Evolutionary conservation across 1,140 invertebrate genomes (phyloP).

Genomic region (Oscheius sp.): DNA sequence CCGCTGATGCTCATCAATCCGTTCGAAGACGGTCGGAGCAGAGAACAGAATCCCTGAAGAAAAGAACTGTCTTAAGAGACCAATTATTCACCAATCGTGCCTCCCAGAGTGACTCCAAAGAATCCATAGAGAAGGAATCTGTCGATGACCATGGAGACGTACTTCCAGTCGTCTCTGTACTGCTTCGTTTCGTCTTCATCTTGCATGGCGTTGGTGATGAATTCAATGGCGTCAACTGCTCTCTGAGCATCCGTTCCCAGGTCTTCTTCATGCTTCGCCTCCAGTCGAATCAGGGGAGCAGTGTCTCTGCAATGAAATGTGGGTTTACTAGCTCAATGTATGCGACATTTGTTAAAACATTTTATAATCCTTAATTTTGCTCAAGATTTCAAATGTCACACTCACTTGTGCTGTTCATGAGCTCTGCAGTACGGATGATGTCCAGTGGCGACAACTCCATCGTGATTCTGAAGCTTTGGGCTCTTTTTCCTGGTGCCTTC

Average conservation of each 20-base stretch:
- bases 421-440: slow-evolving; percentile 23
- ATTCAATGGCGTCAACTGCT: slow-evolving; percentile 36
- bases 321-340: background rate
- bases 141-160: slow-evolving; percentile 27
- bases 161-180: slow-evolving; percentile 34
- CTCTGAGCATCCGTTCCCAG: slow-evolving; percentile 28
- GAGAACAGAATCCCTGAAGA: slow-evolving; percentile 25
- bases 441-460: slow-evolving; percentile 8
- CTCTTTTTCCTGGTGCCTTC: slow-evolving; percentile 11
- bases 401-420: background rate
- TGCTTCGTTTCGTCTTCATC: slow-evolving; percentile 33
- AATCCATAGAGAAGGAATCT: slow-evolving; percentile 28
- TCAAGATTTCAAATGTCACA: background rate
- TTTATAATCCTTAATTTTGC: background rate
- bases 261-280: no score
- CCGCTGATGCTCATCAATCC: slow-evolving; percentile 21
- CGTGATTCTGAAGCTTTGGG: background rate
- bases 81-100: slow-evolving; percentile 21
- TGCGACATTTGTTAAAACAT: background rate
- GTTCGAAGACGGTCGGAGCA: slow-evolving; percentile 34
- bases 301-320: background rate
- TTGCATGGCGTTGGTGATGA: slow-evolving; percentile 30
- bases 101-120: slow-evolving; percentile 30
- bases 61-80: background rate
- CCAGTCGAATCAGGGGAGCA: no score